A percentile compares a stretch with the other conserved stretches of the same genome.
Evolutionary conservation across 2,888 invertebrate species (phyloP).

Genomic region (Barypeithes pellucidus): DNA sequence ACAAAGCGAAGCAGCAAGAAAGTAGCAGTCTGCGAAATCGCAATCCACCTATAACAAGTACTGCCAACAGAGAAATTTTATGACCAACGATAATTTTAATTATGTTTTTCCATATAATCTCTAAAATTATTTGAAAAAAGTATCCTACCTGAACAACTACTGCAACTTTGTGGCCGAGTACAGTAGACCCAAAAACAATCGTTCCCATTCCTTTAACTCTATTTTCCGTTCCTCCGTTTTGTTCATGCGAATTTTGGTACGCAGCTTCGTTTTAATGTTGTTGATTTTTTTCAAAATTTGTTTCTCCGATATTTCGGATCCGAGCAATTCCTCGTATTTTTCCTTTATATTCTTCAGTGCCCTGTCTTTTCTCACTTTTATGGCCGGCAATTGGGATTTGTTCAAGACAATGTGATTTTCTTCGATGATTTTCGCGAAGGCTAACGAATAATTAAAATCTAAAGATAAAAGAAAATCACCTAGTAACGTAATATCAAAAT

Average conservation of each 20-base stretch:
- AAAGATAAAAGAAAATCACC: not conserved
- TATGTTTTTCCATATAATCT: too few species aligned
- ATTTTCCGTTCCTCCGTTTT: not conserved
- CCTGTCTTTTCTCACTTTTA: not conserved
- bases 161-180: not conserved
- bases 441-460: not conserved
- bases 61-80: too few species aligned
- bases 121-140: too few species aligned
- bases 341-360: not conserved
- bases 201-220: not conserved
- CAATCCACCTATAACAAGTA: too few species aligned
- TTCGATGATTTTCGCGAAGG: not conserved
- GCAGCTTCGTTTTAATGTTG: not conserved
- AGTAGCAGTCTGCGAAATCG: too few species aligned
- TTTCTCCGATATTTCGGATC: not conserved
- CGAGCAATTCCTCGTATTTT: not conserved
- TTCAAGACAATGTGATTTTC: not conserved
- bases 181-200: not conserved
- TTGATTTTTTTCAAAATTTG: conserved; percentile 3
- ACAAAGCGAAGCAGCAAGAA: too few species aligned
- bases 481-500: too few species aligned
- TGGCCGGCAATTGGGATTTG: not conserved
- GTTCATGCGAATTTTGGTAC: not conserved
- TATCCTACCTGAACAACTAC: not conserved
- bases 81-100: too few species aligned